Conservation (phyloP, 1,140 invertebrate species). For the Rhopalosiphum padi region DNA sequence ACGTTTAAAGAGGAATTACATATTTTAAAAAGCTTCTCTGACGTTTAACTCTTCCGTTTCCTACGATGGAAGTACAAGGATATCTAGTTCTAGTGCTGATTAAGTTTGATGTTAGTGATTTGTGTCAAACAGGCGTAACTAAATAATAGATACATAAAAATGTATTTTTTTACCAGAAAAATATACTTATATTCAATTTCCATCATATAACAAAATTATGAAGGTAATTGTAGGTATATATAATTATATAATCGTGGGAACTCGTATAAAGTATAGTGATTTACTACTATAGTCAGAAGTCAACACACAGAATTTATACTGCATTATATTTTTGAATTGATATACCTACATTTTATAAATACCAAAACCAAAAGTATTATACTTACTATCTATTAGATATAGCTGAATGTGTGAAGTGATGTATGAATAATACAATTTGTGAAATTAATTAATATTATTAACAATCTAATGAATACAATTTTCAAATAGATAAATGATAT, state of each 20-base stretch:
- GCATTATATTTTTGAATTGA: neutral
- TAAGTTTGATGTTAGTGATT: constrained; percentile 28
- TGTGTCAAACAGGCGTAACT: constrained; percentile 17
- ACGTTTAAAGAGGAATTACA: neutral
- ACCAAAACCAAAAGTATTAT: neutral
- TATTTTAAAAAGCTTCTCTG: constrained; percentile 11
- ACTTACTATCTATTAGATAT: too few species aligned
- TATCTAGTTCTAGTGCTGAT: neutral
- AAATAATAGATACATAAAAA: constrained; percentile 30
- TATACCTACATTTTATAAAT: neutral
- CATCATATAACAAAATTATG: constrained; percentile 17
- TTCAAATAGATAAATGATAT: neutral
- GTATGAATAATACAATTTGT: neutral
- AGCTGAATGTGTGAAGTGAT: neutral
- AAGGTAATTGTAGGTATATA: constrained; percentile 35
- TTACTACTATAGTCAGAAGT: neutral
- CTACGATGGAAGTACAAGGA: constrained; percentile 35
- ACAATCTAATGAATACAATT: neutral
- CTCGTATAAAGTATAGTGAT: neutral
- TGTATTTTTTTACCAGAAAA: constrained; percentile 27
- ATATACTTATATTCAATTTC: neutral
- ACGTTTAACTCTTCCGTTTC: constrained; percentile 37
- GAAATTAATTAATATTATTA: neutral
- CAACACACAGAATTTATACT: neutral
- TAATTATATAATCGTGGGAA: constrained; percentile 40